These are phyloP conservation scores for Campodea augens DNA, from an alignment of 1,140 invertebrate genomes.

Conservation along the genomic window DNA sequence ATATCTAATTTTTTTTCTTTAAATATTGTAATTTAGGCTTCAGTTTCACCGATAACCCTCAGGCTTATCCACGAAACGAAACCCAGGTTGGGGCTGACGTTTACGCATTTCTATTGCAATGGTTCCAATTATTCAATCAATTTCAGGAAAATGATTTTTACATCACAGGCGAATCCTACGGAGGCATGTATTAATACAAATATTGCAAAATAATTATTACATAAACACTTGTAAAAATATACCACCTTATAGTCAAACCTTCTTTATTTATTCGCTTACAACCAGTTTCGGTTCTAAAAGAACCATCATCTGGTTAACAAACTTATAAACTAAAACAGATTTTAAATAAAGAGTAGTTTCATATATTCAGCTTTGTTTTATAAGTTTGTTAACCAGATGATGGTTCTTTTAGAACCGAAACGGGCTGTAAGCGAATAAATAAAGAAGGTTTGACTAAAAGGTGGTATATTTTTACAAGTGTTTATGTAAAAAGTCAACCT, in stretches of 20 bases:
- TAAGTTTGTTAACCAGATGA: no score
- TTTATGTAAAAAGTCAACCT: no score
- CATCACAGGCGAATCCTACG: constrained; percentile 34
- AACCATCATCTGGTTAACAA: no score
- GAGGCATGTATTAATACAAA: constrained; percentile 16
- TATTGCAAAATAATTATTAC: neutral
- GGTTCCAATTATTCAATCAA: constrained; percentile 18
- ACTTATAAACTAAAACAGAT: no score
- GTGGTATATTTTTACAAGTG: no score
- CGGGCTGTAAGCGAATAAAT: no score
- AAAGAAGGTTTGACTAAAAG: no score
- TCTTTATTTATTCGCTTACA: no score
- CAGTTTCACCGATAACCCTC: constrained; percentile 14
- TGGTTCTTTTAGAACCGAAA: no score
- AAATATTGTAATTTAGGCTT: constrained; percentile 11
- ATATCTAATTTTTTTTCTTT: neutral
- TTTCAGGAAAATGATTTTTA: constrained; percentile 19
- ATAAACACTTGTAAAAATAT: neutral
- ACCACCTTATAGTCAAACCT: neutral
- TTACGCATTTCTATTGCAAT: constrained; percentile 15
- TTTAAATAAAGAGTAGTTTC: no score
- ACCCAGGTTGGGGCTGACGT: constrained; percentile 14
- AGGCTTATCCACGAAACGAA: constrained; percentile 14
- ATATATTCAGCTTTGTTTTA: no score
- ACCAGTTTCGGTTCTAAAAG: no score